Evolutionary conservation across 2,797 vertebrate species (phyloP).

Genomic region (Myotis pilosus): DNA sequence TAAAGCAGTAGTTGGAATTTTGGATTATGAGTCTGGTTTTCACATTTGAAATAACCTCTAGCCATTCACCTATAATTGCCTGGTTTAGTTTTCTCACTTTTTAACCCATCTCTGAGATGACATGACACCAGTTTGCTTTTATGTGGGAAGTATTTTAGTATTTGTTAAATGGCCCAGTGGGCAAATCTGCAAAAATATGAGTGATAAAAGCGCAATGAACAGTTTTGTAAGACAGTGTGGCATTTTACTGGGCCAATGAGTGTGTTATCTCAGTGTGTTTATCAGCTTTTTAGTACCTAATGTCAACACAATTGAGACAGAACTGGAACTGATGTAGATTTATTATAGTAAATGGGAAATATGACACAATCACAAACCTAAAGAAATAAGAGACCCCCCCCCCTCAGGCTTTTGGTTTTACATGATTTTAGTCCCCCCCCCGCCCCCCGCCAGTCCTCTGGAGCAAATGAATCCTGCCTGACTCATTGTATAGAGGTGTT

Average conservation of each 20-base stretch:
- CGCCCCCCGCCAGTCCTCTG: not conserved
- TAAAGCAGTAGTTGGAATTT: slow-evolving; percentile 47
- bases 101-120: slow-evolving; percentile 2
- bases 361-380: slow-evolving; percentile 33
- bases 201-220: slow-evolving; percentile 40
- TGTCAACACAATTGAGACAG: slow-evolving; percentile 63
- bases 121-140: slow-evolving; percentile 41
- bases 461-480: slow-evolving; percentile 35
- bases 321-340: slow-evolving; percentile 39
- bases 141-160: slow-evolving; percentile 45
- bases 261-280: slow-evolving; percentile 40
- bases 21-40: slow-evolving; percentile 29
- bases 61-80: slow-evolving; percentile 32
- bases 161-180: slow-evolving; percentile 50
- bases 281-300: slow-evolving; percentile 57
- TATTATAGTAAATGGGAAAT: slow-evolving; percentile 58
- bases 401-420: slow-evolving; percentile 3
- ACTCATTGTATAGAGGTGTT: not conserved
- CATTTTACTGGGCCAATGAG: slow-evolving; percentile 49
- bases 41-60: slow-evolving; percentile 44
- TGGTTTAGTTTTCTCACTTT: slow-evolving; percentile 37
- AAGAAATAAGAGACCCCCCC: not conserved
- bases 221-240: slow-evolving; percentile 36
- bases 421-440: not conserved
- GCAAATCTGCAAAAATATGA: slow-evolving; percentile 52